A percentile compares a stretch with the other conserved stretches of the same genome.
Conservation (phyloP, 2,797 vertebrate genomes). For the Chelon auratus region DNA sequence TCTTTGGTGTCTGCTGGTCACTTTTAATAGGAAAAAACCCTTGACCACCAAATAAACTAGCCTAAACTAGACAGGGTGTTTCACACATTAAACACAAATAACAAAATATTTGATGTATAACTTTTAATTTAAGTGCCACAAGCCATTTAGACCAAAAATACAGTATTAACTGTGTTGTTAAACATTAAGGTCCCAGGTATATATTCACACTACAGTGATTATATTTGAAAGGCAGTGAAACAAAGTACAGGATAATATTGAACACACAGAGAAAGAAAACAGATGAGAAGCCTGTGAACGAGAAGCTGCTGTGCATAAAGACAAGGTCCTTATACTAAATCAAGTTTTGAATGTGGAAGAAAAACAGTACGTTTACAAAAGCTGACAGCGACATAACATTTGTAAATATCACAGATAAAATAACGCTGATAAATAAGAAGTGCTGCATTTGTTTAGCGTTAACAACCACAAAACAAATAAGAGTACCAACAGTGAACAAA, state of each 20-base stretch:
- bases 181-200: slow-evolving; percentile 53
- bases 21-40: too few species aligned
- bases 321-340: slow-evolving; percentile 17
- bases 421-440: slow-evolving; percentile 40
- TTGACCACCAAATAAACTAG: too few species aligned
- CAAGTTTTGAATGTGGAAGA: slow-evolving; percentile 1
- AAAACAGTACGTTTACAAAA: slow-evolving; percentile 45
- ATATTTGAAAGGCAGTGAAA: slow-evolving; percentile 32
- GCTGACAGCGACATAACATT: background rate
- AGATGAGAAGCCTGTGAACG: slow-evolving; percentile 4
- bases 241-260: slow-evolving; percentile 34
- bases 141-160: slow-evolving; percentile 38
- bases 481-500: slow-evolving; percentile 18
- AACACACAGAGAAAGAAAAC: slow-evolving; percentile 29
- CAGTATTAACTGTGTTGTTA: slow-evolving; percentile 34
- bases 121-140: slow-evolving; percentile 60
- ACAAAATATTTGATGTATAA: slow-evolving; percentile 2
- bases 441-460: slow-evolving; percentile 16
- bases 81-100: background rate
- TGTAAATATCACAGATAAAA: slow-evolving; percentile 20
- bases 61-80: too few species aligned
- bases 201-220: slow-evolving; percentile 33
- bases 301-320: slow-evolving; percentile 14
- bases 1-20: too few species aligned
- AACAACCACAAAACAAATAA: slow-evolving; percentile 35